Base-by-base conservation (phyloP, 2,797 vertebrate genomes). In the Acanthopagrus latus region DNA sequence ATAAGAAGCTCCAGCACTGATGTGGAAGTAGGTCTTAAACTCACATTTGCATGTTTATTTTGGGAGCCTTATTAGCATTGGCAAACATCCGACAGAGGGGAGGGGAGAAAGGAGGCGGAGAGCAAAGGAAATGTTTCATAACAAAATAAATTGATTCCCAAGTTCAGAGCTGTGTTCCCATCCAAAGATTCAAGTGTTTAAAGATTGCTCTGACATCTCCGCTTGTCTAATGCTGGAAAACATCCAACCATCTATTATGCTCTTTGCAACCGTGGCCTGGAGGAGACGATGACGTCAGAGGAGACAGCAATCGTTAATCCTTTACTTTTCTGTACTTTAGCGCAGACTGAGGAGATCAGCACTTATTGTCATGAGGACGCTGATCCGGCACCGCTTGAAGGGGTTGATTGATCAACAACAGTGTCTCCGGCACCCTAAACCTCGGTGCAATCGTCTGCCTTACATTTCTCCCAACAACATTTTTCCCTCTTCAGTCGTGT, bases 1-100 rank as follows among this genome's bases (percentile, higher is more conserved):
- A 71, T 71, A 55, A 69, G 74, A 67, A 72, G 76, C 60, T 54
- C 33, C 14, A 48, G 75, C 76, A 57, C 70, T 88, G 82, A 76
- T 88, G 84, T 89, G 82, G 79, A 91, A 93, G 76, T 88, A 90
- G 83, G 87, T 88, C 91, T 89, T 88, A 86, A 86, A 91, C 71
- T 87, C 67, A 75, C 78, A 92, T 93, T 91, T 89, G 84, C 88
- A 92, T 93, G 86, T 90, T 90, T 91, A 93, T 92, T 91, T 92
- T 85, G 54, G 84, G 87, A 85, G 72, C 64, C 87, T 91, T 86
- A 90, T 93, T 91, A 89, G 80, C 91, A 91, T 89, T 89, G 84
- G 81, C 89, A 91, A 89, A 92, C 81, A 86, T 79, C 78, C 62
- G 25, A 74, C 83, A 70, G 67, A 54, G 29, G 18, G 75, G 38